Conservation (phyloP, 1,140 invertebrate genomes). For the Kradibia gibbosae region DNA sequence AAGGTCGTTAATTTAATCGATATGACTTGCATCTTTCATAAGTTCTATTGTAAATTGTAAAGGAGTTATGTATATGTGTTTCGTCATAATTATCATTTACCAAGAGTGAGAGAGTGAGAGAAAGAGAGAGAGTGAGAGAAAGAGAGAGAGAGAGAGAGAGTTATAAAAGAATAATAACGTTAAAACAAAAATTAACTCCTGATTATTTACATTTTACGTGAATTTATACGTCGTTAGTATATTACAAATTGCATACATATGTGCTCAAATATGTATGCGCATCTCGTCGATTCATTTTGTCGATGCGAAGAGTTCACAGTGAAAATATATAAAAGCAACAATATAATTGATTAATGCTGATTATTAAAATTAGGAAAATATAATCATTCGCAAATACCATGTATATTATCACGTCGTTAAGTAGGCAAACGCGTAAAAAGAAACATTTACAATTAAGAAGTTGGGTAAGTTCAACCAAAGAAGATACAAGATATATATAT, state of each 20-base stretch:
- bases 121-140: no score
- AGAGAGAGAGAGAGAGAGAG: no score
- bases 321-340: background rate
- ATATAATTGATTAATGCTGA: constrained; percentile 23
- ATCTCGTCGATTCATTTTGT: constrained; percentile 15
- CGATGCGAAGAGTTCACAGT: background rate
- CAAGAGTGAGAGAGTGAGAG: no score
- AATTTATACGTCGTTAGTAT: constrained; percentile 32
- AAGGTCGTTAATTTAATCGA: constrained; percentile 44
- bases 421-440: background rate
- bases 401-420: constrained; percentile 32
- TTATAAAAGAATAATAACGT: background rate
- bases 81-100: constrained; percentile 40
- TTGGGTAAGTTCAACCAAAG: background rate
- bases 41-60: constrained; percentile 33
- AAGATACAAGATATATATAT: background rate
- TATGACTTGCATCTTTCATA: constrained; percentile 33
- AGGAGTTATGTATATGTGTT: constrained; percentile 2
- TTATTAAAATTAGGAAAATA: constrained; percentile 15
- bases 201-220: constrained; percentile 20
- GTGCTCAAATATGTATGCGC: constrained; percentile 16
- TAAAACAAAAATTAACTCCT: constrained; percentile 13
- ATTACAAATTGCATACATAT: constrained; percentile 33
- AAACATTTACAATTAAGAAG: background rate
- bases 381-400: constrained; percentile 39